Base-by-base conservation (phyloP, 2,113 vertebrate genomes). In the Serinus canaria region DNA sequence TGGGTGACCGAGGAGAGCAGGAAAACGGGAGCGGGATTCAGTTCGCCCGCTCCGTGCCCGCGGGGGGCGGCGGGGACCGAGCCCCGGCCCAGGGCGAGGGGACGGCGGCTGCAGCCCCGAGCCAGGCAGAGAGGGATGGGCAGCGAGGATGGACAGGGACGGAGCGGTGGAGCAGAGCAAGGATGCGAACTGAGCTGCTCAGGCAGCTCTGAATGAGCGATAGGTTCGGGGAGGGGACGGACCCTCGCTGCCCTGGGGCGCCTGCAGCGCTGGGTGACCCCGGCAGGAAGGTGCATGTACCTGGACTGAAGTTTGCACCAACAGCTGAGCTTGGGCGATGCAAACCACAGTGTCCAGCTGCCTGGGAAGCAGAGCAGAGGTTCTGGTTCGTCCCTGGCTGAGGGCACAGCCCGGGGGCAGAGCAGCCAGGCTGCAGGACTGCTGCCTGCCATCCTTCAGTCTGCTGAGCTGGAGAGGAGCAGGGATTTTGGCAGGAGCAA, bases 401-500 rank as follows among this genome's bases (percentile, higher is more conserved):
- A 55, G 75, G 70, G n/a, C 52, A 50, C 0, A 1, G 75, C 67
- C n/a, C 52, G 2, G 22, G 18, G 41, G 21, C 1, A 55, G 69
- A 63, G 47, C 52, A 15, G 58, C 39, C 84, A 27, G 47, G 49
- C 82, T 3, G 5, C 4, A 2, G 2, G 14, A 7, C 4, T 0
- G 0, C 83, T 84, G 87, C 41, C 80, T 39, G 6, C 55, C 47
- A 9, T 17, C 90, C 56, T 39, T 4, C 16, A 41, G 72, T 24
- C 30, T 25, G 46, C 19, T 0, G 20, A 70, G 55, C 78, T 1
- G 4, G 27, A 28, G 47, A 77, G 63, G 43, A 82, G 74, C 60
- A 25, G 33, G 1, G 3, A 23, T 81, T 91, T 64, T n/a, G 41
- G 56, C 75, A 79, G 75, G 49, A 92, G n/a, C 37, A 55, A 82